Percentiles rank a stretch among this genome's conserved stretches.
Conservation (phyloP, 2,888 invertebrate genomes). For the Xestia sexstrigata region DNA sequence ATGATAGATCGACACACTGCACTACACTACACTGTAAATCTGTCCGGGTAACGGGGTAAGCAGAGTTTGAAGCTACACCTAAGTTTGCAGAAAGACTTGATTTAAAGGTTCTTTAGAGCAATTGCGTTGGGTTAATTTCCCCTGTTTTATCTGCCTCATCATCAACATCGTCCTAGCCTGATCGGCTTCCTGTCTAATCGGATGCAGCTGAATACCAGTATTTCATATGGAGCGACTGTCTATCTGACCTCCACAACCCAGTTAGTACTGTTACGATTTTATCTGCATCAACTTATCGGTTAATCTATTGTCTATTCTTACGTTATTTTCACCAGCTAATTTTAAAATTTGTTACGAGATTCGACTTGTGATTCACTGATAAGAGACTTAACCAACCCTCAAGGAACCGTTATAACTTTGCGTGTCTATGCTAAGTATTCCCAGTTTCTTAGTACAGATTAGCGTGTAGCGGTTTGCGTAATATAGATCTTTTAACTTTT, state of each 20-base stretch:
- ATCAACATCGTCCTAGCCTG: no score
- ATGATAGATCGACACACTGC: constrained; percentile 78
- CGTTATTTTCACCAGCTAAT: not conserved
- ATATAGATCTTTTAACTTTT: not conserved
- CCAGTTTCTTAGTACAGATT: not conserved
- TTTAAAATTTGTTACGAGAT: not conserved
- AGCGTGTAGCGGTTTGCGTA: not conserved
- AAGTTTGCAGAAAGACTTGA: not conserved
- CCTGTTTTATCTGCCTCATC: not conserved
- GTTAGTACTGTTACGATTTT: no score
- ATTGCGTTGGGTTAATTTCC: not conserved
- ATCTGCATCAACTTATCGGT: not conserved
- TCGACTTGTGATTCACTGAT: not conserved
- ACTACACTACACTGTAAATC: constrained; percentile 57
- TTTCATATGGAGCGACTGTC: no score
- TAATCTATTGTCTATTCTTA: not conserved
- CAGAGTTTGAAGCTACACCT: constrained; percentile 6
- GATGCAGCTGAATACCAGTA: no score
- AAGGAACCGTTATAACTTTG: not conserved
- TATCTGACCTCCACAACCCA: no score
- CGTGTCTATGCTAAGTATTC: not conserved
- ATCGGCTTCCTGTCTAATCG: no score
- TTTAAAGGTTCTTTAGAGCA: not conserved
- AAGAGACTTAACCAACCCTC: not conserved
- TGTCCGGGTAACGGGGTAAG: constrained; percentile 4